phyloP scores from a whole-genome alignment of 1,140 invertebrate genomes.

The Coelopa frigida region DNA sequence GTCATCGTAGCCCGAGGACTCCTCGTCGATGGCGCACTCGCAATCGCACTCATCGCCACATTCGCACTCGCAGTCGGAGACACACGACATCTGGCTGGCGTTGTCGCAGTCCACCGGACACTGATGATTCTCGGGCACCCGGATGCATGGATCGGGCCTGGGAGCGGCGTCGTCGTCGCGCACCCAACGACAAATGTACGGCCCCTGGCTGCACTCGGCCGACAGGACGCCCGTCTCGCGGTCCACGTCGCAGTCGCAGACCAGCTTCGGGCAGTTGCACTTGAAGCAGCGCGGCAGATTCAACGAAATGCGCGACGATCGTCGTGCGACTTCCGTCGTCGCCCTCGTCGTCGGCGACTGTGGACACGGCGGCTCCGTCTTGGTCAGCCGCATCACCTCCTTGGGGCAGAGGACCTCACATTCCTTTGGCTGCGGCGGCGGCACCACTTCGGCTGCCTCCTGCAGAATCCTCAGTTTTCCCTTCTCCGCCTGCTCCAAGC shows the following conservation, averaged over 20 bases:
- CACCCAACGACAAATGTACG: constrained; percentile 31
- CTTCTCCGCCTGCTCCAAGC: neutral
- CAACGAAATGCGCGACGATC: neutral
- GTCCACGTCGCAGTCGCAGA: constrained; percentile 11
- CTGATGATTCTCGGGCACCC: constrained; percentile 6
- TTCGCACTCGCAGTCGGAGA: constrained; percentile 10
- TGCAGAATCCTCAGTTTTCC: too few relatives aligned
- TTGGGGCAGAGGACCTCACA: too few relatives aligned
- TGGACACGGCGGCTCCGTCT: too few relatives aligned
- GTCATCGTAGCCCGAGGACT: too few relatives aligned
- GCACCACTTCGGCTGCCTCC: too few relatives aligned
- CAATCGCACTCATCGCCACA: constrained; percentile 7
- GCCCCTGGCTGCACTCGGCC: constrained; percentile 33
- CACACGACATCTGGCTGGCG: neutral
- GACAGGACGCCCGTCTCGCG: constrained; percentile 18
- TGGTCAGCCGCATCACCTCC: too few relatives aligned
- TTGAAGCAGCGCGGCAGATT: constrained; percentile 8
- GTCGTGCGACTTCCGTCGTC: neutral
- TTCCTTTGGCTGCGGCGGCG: too few relatives aligned
- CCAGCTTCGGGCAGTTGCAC: constrained; percentile 21
- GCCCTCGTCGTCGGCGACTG: too few relatives aligned
- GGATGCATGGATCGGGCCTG: neutral
- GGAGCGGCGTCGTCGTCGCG: constrained; percentile 11
- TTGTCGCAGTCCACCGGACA: constrained; percentile 10
- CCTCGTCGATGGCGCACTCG: neutral